A percentile compares a stretch with the other conserved stretches of the same genome.
These are phyloP conservation scores for Sphecodes monilicornis DNA, from an alignment of 2,888 invertebrate genomes.

Conservation along the genomic window DNA sequence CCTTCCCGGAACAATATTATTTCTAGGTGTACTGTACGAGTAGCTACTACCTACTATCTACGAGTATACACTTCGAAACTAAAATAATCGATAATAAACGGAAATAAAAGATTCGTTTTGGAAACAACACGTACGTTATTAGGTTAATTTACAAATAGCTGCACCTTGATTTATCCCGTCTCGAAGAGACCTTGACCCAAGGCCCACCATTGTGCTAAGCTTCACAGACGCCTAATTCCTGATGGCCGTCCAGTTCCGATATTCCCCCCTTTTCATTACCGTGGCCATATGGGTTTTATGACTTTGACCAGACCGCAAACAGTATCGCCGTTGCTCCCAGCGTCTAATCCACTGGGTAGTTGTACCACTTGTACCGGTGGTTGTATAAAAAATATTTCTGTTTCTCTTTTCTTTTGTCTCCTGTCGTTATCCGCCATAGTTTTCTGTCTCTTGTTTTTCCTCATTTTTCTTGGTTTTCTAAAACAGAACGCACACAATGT, in stretches of 20 bases:
- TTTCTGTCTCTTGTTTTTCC: not conserved
- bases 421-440: too few species aligned
- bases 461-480: not conserved
- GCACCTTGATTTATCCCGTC: not conserved
- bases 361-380: not conserved
- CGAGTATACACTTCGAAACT: not conserved
- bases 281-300: not conserved
- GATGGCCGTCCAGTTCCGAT: slow-evolving; percentile 1
- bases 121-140: slow-evolving; percentile 1
- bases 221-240: slow-evolving; percentile 3
- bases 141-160: slow-evolving; percentile 28
- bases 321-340: not conserved
- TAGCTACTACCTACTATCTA: not conserved
- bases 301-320: not conserved
- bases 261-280: slow-evolving; percentile 10
- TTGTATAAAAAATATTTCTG: not conserved
- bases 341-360: not conserved
- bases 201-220: not conserved
- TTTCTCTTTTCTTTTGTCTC: not conserved
- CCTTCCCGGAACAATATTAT: too few species aligned
- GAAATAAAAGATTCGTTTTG: not conserved
- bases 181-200: not conserved
- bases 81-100: not conserved
- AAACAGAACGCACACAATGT: not conserved
- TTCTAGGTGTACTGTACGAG: too few species aligned